Percentiles rank a stretch among this genome's conserved stretches.
These are phyloP conservation scores for Cavia aperea DNA, from an alignment of 2,113 vertebrate genomes.

Conservation along the genomic window DNA sequence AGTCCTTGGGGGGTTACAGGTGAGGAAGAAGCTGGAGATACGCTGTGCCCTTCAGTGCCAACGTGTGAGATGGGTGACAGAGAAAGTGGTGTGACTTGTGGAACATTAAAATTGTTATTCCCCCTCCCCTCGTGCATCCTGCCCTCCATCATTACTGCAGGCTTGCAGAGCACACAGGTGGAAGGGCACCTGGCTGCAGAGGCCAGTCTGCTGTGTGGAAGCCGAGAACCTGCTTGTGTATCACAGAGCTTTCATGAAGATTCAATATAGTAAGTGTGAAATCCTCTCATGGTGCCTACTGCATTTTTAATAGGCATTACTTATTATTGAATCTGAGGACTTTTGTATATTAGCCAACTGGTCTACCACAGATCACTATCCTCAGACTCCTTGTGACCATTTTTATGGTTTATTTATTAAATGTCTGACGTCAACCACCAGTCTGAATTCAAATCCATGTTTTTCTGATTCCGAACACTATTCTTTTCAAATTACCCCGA, in stretches of 20 bases:
- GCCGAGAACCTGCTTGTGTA: not conserved
- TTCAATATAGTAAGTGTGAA: not conserved
- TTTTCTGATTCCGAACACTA: not conserved
- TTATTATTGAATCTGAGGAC: not conserved
- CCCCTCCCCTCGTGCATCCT: not conserved
- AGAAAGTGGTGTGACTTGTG: not conserved
- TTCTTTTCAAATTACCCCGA: not conserved
- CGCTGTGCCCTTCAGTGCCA: not conserved
- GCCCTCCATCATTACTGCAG: not conserved
- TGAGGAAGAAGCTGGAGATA: not conserved
- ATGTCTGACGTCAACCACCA: not conserved
- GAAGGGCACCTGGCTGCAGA: not conserved
- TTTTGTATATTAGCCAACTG: no score
- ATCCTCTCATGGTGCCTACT: not conserved
- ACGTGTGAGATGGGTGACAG: not conserved
- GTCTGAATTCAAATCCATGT: not conserved
- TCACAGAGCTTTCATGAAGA: not conserved
- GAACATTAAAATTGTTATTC: not conserved
- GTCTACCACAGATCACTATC: not conserved
- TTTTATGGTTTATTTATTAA: not conserved
- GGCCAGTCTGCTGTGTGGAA: not conserved
- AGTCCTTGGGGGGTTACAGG: slow-evolving; percentile 4
- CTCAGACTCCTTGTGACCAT: not conserved
- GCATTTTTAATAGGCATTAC: not conserved
- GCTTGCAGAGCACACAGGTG: not conserved